These are phyloP conservation scores for Craniophora ligustri DNA, from an alignment of 2,888 invertebrate genomes.

Conservation along the genomic window DNA sequence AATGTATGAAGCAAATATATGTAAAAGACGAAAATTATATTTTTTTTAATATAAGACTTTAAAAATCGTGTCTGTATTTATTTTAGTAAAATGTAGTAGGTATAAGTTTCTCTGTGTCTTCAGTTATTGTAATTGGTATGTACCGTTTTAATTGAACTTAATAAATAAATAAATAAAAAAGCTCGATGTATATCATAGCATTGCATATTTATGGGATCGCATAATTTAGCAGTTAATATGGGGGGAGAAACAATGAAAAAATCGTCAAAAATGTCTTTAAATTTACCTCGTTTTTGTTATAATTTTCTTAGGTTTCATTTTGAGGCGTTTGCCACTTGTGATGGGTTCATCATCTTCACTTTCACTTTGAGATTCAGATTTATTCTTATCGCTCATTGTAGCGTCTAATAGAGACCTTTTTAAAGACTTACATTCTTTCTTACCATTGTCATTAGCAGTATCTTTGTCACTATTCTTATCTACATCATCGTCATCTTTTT, in stretches of 20 bases:
- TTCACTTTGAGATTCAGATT: slow-evolving; percentile 84
- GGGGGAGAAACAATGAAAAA: neutral
- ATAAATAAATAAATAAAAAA: too few species aligned
- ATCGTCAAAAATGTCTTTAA: neutral
- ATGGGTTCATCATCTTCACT: slow-evolving; percentile 81
- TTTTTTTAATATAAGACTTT: too few species aligned
- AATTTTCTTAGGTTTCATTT: slow-evolving; percentile 85
- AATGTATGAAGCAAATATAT: too few species aligned
- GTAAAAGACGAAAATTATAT: too few species aligned
- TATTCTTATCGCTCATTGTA: slow-evolving; percentile 78
- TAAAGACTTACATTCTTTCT: slow-evolving; percentile 73
- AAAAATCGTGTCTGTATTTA: too few species aligned
- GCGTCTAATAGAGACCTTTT: slow-evolving; percentile 77
- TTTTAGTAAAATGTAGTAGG: too few species aligned
- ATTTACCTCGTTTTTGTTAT: slow-evolving; percentile 76
- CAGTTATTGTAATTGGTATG: too few species aligned
- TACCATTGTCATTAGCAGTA: slow-evolving; percentile 64
- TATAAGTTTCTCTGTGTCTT: too few species aligned
- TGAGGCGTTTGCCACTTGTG: slow-evolving; percentile 79
- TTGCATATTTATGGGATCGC: too few species aligned
- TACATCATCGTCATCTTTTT: slow-evolving; percentile 54
- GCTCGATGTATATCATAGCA: too few species aligned
- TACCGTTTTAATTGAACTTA: too few species aligned
- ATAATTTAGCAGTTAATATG: too few species aligned
- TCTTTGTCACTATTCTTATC: slow-evolving; percentile 60